Conservation (phyloP, 2,797 vertebrate genomes). For the Spinibarbus caldwelli region DNA sequence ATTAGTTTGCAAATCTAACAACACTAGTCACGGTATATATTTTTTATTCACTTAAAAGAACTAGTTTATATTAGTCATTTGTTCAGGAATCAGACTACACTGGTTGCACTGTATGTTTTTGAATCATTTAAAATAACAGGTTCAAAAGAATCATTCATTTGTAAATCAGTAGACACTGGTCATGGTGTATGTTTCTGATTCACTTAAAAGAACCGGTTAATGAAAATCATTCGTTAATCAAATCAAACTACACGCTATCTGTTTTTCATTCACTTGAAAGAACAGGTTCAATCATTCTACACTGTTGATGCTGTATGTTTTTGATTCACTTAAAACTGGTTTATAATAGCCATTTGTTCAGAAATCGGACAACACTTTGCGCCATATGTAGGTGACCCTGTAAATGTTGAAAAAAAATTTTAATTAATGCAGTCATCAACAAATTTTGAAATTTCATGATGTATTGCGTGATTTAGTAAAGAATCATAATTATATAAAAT, state of each 20-base stretch:
- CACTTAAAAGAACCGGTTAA: background rate
- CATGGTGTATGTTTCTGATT: background rate
- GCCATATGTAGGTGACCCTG: background rate
- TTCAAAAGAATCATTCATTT: too few relatives aligned
- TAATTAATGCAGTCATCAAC: background rate
- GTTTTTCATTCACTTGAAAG: too few relatives aligned
- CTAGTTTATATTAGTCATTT: background rate
- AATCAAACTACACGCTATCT: background rate
- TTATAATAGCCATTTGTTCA: background rate
- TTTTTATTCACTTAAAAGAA: too few relatives aligned
- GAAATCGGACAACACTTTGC: background rate
- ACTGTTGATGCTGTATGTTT: too few relatives aligned
- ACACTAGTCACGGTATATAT: background rate
- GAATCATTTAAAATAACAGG: too few relatives aligned
- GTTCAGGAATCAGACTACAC: background rate
- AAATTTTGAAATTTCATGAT: background rate
- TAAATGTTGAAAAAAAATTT: background rate
- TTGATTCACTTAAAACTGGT: background rate
- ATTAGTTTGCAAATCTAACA: background rate
- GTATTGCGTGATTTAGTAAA: background rate
- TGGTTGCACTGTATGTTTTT: background rate
- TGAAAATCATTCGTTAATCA: background rate
- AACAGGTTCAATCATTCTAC: too few relatives aligned
- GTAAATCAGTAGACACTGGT: too few relatives aligned
- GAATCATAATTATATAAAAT: background rate